A percentile compares a stretch with the other conserved stretches of the same genome.
phyloP scores from a whole-genome alignment of 2,888 invertebrate species.

The Odontocolon sp. region DNA sequence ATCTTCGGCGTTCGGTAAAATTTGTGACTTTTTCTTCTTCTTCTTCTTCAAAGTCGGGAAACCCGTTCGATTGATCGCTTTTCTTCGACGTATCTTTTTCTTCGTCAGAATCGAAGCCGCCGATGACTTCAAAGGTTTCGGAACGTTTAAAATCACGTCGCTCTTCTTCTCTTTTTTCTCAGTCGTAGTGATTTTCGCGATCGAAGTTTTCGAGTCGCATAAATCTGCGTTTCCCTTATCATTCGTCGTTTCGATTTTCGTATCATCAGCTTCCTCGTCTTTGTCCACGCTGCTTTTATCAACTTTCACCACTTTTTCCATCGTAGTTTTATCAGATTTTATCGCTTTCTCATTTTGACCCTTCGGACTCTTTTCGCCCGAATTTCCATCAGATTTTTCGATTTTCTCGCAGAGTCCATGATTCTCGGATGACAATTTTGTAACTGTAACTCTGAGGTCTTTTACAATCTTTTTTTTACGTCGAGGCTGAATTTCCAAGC shows the following conservation, averaged over 20 bases:
- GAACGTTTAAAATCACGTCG: slow-evolving; percentile 39
- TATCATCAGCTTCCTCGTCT: slow-evolving; percentile 77
- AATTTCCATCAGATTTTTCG: slow-evolving; percentile 55
- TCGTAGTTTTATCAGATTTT: slow-evolving; percentile 81
- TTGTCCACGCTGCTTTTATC: slow-evolving; percentile 62
- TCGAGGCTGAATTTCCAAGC: slow-evolving; percentile 73
- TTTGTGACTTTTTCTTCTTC: slow-evolving; percentile 84
- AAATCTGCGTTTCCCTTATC: slow-evolving; percentile 81
- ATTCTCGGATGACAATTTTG: slow-evolving; percentile 72
- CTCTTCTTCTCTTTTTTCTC: slow-evolving; percentile 48
- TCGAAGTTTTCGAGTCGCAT: slow-evolving; percentile 30
- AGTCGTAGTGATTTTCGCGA: slow-evolving; percentile 33
- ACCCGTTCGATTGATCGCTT: slow-evolving; percentile 92
- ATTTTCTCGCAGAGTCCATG: slow-evolving; percentile 69
- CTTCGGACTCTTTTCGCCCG: slow-evolving; percentile 68
- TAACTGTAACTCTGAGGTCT: slow-evolving; percentile 78
- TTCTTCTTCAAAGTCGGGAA: slow-evolving; percentile 93
- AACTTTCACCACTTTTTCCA: slow-evolving; percentile 80
- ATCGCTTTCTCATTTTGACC: slow-evolving; percentile 80
- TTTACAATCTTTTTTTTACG: slow-evolving; percentile 79
- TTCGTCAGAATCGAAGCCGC: slow-evolving; percentile 76
- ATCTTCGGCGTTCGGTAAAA: slow-evolving; percentile 31
- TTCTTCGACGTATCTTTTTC: slow-evolving; percentile 85
- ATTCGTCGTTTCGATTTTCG: slow-evolving; percentile 81
- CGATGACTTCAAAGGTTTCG: slow-evolving; percentile 61